phyloP scores from a whole-genome alignment of 2,113 vertebrate genomes.

The Corythornis cristatus region DNA sequence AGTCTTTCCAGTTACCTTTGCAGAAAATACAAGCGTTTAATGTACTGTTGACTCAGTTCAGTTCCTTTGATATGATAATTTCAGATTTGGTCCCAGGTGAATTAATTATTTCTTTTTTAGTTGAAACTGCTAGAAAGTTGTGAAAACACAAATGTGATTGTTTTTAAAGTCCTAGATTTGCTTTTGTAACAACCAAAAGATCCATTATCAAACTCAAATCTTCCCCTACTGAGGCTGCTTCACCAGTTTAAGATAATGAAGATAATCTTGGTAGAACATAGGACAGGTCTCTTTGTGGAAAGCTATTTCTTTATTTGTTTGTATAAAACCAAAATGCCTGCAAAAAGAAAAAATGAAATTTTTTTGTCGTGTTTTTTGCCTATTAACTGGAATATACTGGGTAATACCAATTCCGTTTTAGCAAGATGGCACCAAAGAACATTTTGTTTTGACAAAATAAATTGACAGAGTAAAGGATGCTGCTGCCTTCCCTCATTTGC shows the following conservation, averaged over 20 bases:
- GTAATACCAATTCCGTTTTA: not conserved
- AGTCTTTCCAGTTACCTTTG: not conserved
- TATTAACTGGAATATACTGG: not conserved
- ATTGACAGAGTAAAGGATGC: not conserved
- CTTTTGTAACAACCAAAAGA: not conserved
- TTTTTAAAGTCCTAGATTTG: not conserved
- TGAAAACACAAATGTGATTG: not conserved
- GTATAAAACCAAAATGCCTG: not conserved
- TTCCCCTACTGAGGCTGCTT: not conserved
- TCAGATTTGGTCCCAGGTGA: not conserved
- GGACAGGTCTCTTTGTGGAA: not conserved
- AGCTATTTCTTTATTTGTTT: not conserved
- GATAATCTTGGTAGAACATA: not conserved
- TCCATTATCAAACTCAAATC: not conserved
- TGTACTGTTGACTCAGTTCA: not conserved
- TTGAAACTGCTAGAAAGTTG: not conserved
- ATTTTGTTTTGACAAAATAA: not conserved
- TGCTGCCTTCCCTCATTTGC: not conserved
- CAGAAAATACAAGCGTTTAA: not conserved
- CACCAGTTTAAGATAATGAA: not conserved
- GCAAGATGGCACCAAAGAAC: not conserved
- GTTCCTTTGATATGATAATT: not conserved
- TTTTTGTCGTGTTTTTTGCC: not conserved
- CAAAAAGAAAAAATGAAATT: not conserved
- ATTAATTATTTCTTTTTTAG: not conserved